Evolutionary conservation across 2,888 invertebrate species (phyloP).

Genomic region (Thumatha senex): DNA sequence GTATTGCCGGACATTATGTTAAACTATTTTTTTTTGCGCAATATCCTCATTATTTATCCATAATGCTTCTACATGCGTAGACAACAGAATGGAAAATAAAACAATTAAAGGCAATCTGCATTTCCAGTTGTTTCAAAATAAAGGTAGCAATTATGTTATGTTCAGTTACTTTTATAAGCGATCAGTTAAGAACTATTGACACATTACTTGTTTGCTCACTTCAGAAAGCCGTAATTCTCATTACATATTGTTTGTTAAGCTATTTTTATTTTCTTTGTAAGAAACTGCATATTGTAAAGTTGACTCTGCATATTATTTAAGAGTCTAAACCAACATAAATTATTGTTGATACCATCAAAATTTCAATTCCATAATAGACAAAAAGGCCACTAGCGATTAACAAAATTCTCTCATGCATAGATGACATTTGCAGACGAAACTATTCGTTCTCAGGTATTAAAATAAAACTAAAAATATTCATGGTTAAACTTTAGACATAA

Average conservation of each 20-base stretch:
- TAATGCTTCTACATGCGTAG: neutral
- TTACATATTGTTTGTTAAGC: too few relatives aligned
- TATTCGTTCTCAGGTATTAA: constrained; percentile 40
- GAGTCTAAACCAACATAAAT: constrained; percentile 1
- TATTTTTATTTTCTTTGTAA: too few relatives aligned
- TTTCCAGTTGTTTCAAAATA: constrained; percentile 12
- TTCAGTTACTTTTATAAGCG: neutral
- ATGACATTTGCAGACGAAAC: constrained; percentile 58
- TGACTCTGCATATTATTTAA: neutral
- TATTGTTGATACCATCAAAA: constrained; percentile 5
- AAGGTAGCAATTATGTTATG: constrained; percentile 5
- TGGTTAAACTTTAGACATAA: neutral
- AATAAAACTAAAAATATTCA: constrained; percentile 46
- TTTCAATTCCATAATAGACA: too few relatives aligned
- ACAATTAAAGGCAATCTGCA: constrained; percentile 15
- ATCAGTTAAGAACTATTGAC: neutral
- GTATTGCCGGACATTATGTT: constrained; percentile 3
- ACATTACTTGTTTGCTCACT: too few relatives aligned
- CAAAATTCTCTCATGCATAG: constrained; percentile 51
- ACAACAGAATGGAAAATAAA: constrained; percentile 4
- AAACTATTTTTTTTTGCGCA: neutral
- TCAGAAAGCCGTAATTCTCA: too few relatives aligned
- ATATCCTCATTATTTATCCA: neutral
- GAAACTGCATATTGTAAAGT: too few relatives aligned
- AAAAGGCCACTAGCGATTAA: constrained; percentile 22